Evolutionary conservation across 2,113 vertebrate species (phyloP).

Genomic region (Podiceps cristatus): DNA sequence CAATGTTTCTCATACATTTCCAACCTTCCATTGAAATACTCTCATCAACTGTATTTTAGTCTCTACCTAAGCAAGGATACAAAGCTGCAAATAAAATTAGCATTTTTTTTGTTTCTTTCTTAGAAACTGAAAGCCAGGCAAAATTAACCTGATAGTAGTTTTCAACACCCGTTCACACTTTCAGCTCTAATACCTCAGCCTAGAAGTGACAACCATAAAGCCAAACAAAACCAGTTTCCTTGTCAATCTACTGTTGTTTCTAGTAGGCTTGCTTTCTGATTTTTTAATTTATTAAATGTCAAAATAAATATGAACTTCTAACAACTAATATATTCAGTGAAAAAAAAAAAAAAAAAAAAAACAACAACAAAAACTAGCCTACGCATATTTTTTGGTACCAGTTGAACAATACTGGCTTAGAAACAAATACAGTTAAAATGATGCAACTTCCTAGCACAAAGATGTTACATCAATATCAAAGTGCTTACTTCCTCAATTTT

Average conservation of each 20-base stretch:
- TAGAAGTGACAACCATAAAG: background rate
- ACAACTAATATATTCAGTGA: background rate
- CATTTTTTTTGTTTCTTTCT: background rate
- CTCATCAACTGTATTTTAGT: background rate
- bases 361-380: background rate
- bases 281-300: background rate
- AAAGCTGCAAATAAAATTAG: background rate
- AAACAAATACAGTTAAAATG: background rate
- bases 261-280: background rate
- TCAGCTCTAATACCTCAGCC: background rate
- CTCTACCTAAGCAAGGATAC: background rate
- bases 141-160: background rate
- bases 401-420: background rate
- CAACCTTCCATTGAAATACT: background rate
- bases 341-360: background rate
- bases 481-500: background rate
- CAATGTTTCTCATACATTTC: background rate
- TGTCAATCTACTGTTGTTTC: background rate
- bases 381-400: background rate
- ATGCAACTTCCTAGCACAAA: background rate
- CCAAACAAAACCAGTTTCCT: background rate
- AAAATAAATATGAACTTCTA: constrained; percentile 16
- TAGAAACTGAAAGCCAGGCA: background rate
- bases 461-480: background rate
- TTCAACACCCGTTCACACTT: background rate